Percentiles rank a stretch among this genome's conserved stretches.
These are phyloP conservation scores for Morone saxatilis DNA, from an alignment of 2,113 vertebrate genomes.

Conservation along the genomic window DNA sequence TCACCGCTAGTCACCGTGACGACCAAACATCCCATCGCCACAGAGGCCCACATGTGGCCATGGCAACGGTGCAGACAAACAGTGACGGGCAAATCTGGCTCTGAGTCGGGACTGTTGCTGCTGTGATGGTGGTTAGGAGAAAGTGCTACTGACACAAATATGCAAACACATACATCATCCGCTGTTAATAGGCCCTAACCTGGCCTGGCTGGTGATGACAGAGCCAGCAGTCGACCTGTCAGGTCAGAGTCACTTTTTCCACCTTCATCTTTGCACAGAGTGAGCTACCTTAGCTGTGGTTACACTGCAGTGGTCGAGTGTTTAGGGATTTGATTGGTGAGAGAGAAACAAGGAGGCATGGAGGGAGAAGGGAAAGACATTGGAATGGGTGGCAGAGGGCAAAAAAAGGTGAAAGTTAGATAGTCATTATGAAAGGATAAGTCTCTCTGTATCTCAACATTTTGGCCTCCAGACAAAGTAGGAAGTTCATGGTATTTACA, in stretches of 20 bases:
- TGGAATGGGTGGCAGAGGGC: not conserved
- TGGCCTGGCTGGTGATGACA: slow-evolving; percentile 57
- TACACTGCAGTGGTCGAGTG: not conserved
- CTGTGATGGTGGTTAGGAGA: slow-evolving; percentile 49
- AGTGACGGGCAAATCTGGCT: slow-evolving; percentile 53
- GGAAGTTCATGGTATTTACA: slow-evolving; percentile 1
- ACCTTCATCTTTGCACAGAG: slow-evolving; percentile 38
- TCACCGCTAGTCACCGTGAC: slow-evolving; percentile 43
- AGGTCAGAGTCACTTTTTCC: slow-evolving; percentile 73
- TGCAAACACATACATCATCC: slow-evolving; percentile 72
- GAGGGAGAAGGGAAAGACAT: not conserved
- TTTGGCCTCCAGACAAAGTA: slow-evolving; percentile 18
- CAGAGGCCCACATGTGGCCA: slow-evolving; percentile 44
- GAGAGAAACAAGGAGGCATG: slow-evolving; percentile 19
- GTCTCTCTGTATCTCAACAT: slow-evolving; percentile 18
- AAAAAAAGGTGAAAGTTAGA: slow-evolving; percentile 7
- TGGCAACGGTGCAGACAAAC: slow-evolving; percentile 73
- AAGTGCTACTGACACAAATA: slow-evolving; percentile 70
- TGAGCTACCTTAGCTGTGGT: not conserved
- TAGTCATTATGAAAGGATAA: slow-evolving; percentile 33
- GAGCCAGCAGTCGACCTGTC: slow-evolving; percentile 58
- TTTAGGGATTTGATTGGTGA: slow-evolving; percentile 16
- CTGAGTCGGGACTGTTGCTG: slow-evolving; percentile 37
- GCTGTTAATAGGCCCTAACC: slow-evolving; percentile 67
- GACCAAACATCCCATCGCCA: slow-evolving; percentile 57